Percentiles rank a stretch among this genome's conserved stretches.
phyloP scores from a whole-genome alignment of 2,888 invertebrate species.

The Amitus sp. region DNA sequence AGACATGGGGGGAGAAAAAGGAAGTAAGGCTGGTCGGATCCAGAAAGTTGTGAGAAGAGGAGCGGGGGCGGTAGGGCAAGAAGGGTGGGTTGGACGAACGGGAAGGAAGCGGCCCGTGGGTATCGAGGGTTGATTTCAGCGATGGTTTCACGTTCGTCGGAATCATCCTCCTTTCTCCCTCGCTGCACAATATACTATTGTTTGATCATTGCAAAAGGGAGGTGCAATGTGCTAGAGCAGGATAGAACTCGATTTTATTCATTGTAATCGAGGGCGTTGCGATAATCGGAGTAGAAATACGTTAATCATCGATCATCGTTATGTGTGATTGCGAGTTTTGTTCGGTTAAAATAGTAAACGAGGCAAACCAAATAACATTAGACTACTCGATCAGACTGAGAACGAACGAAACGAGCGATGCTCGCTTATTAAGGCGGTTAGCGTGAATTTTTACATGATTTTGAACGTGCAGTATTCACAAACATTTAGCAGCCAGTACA shows the following conservation, averaged over 20 bases:
- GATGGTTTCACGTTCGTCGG: too few species aligned
- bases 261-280: background rate
- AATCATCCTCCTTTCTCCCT: too few species aligned
- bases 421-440: slow-evolving; percentile 7
- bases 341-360: background rate
- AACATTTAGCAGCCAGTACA: slow-evolving; percentile 62
- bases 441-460: slow-evolving; percentile 50
- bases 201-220: slow-evolving; percentile 8
- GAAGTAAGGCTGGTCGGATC: too few species aligned
- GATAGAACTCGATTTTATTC: slow-evolving; percentile 9
- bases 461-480: slow-evolving; percentile 61
- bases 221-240: slow-evolving; percentile 45
- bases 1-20: too few species aligned
- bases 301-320: background rate
- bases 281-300: background rate
- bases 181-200: too few species aligned
- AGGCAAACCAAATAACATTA: background rate
- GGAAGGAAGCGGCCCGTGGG: too few species aligned
- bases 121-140: too few species aligned
- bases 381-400: slow-evolving; percentile 1
- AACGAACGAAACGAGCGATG: slow-evolving; percentile 13
- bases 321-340: slow-evolving; percentile 1
- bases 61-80: too few species aligned
- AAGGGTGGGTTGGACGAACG: too few species aligned
- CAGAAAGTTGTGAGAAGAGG: too few species aligned